These are phyloP conservation scores for Cephus pulcher DNA, from an alignment of 2,888 invertebrate genomes.

Conservation along the genomic window DNA sequence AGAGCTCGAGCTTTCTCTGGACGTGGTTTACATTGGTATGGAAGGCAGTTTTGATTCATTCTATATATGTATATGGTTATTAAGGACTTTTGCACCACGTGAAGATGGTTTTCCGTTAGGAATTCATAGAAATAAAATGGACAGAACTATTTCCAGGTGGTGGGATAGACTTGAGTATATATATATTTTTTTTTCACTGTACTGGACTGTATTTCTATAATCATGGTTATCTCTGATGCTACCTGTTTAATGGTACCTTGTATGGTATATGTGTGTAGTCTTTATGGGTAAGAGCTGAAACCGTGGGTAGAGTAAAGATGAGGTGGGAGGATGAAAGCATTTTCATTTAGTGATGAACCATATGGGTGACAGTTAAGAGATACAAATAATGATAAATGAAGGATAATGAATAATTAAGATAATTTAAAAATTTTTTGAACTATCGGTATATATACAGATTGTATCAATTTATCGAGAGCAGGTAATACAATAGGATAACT, in stretches of 20 bases:
- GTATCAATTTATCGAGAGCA: neutral
- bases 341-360: no score
- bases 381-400: no score
- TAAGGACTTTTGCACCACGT: no score
- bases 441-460: neutral
- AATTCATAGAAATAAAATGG: no score
- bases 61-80: conserved; percentile 38
- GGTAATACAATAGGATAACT: neutral
- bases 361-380: neutral
- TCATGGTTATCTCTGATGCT: no score
- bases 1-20: conserved; percentile 38
- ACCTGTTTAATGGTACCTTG: neutral
- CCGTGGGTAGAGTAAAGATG: neutral
- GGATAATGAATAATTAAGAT: neutral
- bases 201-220: no score
- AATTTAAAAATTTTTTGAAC: neutral
- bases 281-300: neutral
- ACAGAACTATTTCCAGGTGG: no score
- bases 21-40: conserved; percentile 44
- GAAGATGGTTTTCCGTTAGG: no score
- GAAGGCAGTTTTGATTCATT: conserved; percentile 56
- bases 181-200: no score
- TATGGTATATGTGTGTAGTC: neutral
- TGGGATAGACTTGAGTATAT: no score
- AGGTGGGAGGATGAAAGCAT: no score